Conservation (phyloP, 1,140 invertebrate genomes). For the Megalopta genalis region DNA sequence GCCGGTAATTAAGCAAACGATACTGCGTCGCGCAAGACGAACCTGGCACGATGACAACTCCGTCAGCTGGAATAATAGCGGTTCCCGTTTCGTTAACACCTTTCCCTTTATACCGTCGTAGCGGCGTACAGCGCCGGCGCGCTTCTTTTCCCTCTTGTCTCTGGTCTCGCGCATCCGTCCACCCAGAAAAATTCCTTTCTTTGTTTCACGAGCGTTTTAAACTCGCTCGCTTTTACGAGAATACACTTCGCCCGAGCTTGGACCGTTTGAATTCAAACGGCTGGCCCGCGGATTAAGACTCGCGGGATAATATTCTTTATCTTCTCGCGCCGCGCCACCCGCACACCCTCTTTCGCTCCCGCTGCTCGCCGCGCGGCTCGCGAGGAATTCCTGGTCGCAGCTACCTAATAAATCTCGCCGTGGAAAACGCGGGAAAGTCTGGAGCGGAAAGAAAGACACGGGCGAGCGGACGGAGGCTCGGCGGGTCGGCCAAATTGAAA, state of each 20-base stretch:
- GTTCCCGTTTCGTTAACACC: slow-evolving; percentile 51
- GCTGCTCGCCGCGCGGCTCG: neutral
- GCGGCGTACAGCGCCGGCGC: neutral
- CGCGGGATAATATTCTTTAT: slow-evolving; percentile 31
- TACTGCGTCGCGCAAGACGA: neutral
- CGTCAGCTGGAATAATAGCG: slow-evolving; percentile 23
- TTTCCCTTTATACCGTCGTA: slow-evolving; percentile 38
- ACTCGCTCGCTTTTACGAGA: slow-evolving; percentile 46
- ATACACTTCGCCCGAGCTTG: neutral
- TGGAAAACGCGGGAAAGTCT: neutral
- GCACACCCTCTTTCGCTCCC: neutral
- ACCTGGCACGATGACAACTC: slow-evolving; percentile 26
- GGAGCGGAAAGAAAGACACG: slow-evolving; percentile 41
- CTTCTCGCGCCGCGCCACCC: no score
- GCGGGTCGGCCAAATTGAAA: slow-evolving; percentile 66
- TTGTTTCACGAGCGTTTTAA: slow-evolving; percentile 52
- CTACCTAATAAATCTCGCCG: slow-evolving; percentile 50
- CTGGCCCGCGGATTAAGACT: slow-evolving; percentile 52
- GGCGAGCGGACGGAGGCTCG: slow-evolving; percentile 7
- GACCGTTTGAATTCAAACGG: slow-evolving; percentile 56
- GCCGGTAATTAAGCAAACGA: slow-evolving; percentile 5
- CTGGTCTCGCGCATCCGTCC: neutral
- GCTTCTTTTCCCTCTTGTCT: slow-evolving; percentile 9
- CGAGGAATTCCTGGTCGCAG: slow-evolving; percentile 38
- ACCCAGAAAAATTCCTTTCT: slow-evolving; percentile 27